phyloP scores from a whole-genome alignment of 2,113 vertebrate species.

The Synodontis membranacea region DNA sequence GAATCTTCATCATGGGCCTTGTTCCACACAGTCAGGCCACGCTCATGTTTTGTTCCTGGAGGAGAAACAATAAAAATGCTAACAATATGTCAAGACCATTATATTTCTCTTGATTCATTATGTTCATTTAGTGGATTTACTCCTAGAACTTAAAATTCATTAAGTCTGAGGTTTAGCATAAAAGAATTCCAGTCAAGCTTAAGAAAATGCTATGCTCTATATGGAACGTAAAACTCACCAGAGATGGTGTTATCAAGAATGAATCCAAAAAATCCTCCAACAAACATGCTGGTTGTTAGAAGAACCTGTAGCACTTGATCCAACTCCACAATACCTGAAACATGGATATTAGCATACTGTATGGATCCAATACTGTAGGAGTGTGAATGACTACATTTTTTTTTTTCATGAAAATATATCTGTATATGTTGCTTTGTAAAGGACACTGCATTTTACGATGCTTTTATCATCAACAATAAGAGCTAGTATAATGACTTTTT shows the following conservation, averaged over 20 bases:
- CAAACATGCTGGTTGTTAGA: constrained; percentile 94
- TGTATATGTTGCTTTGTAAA: background rate
- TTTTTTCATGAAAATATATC: background rate
- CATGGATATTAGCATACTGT: constrained; percentile 7
- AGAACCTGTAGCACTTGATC: constrained; percentile 92
- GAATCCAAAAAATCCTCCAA: constrained; percentile 90
- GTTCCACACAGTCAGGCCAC: constrained; percentile 85
- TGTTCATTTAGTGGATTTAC: background rate
- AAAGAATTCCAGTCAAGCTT: background rate
- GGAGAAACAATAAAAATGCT: constrained; percentile 19
- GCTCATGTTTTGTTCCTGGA: constrained; percentile 84
- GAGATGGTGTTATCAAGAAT: constrained; percentile 93
- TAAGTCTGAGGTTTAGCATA: background rate
- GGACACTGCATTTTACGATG: background rate
- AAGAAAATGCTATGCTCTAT: background rate
- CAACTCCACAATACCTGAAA: constrained; percentile 80
- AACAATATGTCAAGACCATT: background rate
- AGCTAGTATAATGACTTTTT: background rate
- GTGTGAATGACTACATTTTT: background rate
- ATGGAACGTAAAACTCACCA: constrained; percentile 71
- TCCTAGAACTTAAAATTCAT: background rate
- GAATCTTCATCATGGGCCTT: constrained; percentile 69
- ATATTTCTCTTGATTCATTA: background rate
- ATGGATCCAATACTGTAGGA: background rate
- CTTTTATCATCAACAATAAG: background rate